Evolutionary conservation across 2,113 vertebrate genomes (phyloP).

Genomic region (Vombatus ursinus): DNA sequence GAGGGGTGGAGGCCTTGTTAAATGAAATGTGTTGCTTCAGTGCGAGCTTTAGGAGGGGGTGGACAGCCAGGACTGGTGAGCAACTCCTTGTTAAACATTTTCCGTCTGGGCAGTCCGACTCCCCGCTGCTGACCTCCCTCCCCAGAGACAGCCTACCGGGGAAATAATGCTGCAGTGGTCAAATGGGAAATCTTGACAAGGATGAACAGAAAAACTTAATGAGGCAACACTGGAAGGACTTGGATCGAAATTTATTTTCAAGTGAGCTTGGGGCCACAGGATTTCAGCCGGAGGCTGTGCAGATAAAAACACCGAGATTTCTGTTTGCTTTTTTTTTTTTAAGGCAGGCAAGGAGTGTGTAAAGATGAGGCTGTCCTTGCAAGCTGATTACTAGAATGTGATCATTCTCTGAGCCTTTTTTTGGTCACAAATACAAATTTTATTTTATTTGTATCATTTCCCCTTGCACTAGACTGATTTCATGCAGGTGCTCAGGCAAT

Average conservation of each 20-base stretch:
- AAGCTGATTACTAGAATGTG: not conserved
- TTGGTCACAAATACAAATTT: not conserved
- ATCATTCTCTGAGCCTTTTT: not conserved
- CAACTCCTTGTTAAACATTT: slow-evolving; percentile 41
- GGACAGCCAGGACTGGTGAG: not conserved
- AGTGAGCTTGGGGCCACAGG: not conserved
- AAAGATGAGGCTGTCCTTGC: not conserved
- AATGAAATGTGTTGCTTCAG: not conserved
- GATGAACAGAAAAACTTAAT: slow-evolving; percentile 50
- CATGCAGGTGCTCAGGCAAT: not conserved
- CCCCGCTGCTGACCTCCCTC: not conserved
- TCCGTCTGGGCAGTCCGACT: not conserved
- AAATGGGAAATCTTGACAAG: slow-evolving; percentile 48
- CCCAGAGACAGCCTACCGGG: slow-evolving; percentile 21
- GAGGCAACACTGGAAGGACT: slow-evolving; percentile 22
- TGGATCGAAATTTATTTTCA: slow-evolving; percentile 22
- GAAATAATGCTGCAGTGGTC: slow-evolving; percentile 17
- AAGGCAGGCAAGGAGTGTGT: not conserved
- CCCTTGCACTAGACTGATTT: not conserved
- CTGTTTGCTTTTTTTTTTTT: not conserved
- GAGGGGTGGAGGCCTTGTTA: not conserved
- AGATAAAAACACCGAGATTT: not conserved
- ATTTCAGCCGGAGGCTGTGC: not conserved
- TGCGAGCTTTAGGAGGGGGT: not conserved
- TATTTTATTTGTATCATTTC: not conserved